Conservation (phyloP, 2,797 vertebrate species). For the Syncerus caffer region DNA sequence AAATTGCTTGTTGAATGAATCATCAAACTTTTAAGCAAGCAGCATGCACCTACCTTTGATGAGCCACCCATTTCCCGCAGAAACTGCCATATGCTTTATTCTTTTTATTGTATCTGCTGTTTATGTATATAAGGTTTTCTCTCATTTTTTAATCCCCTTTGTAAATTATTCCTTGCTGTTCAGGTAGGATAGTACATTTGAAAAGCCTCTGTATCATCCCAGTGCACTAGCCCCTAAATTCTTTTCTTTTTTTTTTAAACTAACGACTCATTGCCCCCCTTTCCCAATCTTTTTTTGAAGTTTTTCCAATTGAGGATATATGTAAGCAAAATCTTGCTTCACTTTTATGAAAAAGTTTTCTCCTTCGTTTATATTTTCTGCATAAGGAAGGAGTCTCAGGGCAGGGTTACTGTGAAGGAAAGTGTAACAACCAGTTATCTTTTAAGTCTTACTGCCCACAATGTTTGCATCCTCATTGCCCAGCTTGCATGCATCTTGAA, state of each 20-base stretch:
- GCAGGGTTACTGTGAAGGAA: not conserved
- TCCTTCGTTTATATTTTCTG: not conserved
- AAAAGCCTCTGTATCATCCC: no score
- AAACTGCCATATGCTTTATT: not conserved
- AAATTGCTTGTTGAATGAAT: not conserved
- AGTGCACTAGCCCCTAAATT: not conserved
- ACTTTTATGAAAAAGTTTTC: not conserved
- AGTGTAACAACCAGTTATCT: not conserved
- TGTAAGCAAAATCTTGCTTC: not conserved
- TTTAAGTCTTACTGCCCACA: not conserved
- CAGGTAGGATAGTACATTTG: not conserved
- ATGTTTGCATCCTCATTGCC: not conserved
- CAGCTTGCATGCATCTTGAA: not conserved
- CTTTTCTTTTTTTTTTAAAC: not conserved
- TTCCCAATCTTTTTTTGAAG: not conserved
- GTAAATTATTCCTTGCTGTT: no score
- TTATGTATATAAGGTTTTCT: not conserved
- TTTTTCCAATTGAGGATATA: not conserved
- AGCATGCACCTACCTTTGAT: fast-evolving
- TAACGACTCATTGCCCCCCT: not conserved
- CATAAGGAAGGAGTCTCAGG: not conserved
- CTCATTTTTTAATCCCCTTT: not conserved
- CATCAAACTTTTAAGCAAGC: not conserved
- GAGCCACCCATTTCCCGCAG: no score
- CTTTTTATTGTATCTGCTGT: not conserved